Evolutionary conservation across 2,888 invertebrate species (phyloP).

Genomic region (Anagyrus pseudococci): DNA sequence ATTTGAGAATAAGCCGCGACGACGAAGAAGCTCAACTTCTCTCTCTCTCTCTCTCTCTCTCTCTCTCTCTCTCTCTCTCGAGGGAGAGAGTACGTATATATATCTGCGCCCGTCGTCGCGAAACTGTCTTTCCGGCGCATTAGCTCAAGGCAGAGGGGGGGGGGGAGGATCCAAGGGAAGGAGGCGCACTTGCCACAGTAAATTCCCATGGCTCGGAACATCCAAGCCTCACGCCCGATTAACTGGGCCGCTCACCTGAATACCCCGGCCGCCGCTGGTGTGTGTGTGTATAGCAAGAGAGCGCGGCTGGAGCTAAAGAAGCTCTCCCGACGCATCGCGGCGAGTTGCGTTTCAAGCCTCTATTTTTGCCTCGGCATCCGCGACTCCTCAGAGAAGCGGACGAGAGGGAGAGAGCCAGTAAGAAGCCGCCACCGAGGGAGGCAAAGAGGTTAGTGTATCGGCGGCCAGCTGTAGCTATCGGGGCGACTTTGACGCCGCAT

Average conservation of each 20-base stretch:
- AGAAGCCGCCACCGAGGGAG: conserved; percentile 18
- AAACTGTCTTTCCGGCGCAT: neutral
- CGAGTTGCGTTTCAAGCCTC: conserved; percentile 8
- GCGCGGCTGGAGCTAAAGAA: neutral
- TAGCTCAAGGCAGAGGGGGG: neutral
- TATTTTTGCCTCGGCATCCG: neutral
- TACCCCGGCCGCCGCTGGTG: conserved; percentile 44
- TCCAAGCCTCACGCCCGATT: conserved; percentile 12
- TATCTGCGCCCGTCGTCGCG: too few species aligned
- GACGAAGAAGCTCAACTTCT: too few species aligned
- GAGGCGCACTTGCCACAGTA: neutral
- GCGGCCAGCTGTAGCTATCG: conserved; percentile 19
- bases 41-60: too few species aligned
- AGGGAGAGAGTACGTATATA: neutral
- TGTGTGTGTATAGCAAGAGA: conserved; percentile 13
- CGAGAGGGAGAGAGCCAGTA: neutral
- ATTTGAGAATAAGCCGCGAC: too few species aligned
- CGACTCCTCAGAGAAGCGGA: neutral
- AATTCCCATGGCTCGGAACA: neutral
- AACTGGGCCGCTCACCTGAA: conserved; percentile 59
- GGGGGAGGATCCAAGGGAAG: neutral
- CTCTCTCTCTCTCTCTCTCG: too few species aligned
- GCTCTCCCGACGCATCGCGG: neutral
- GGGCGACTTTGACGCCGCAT: neutral
- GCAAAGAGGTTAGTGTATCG: conserved; percentile 42